Evolutionary conservation across 2,113 vertebrate species (phyloP), one percentile per base, ranked within the genome.

Genomic region (Stigmatopora nigra): DNA sequence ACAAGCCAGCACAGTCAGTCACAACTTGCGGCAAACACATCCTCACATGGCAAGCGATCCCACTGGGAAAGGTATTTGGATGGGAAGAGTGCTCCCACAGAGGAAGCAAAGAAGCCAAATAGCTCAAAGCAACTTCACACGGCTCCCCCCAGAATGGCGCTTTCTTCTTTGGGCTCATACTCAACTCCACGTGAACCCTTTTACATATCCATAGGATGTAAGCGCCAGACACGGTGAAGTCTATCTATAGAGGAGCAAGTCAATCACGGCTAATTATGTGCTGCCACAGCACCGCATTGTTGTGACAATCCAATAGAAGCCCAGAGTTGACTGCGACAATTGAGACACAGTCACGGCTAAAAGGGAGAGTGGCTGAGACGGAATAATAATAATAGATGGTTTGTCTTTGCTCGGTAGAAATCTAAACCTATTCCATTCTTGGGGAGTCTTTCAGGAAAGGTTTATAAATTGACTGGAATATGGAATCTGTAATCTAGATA

Each of bases 71-170:
- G 70, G 63, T 70, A 80, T 86, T 85, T 80, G 72, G 71, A 78
- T 62, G 56, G 1, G 53, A 73, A 73, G 71, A 73, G 71, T 75
- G 77, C 61, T 78, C 86, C 84, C 65, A 65, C 70, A 9, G 79
- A 73, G 79, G 64, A 68, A 57, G 53, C 82, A 68, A 82, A 85
- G 72, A 73, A 82, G 65, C 70, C 52, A 67, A 72, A 75, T 69
- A 73, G 78, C 83, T 73, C 71, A 65, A 69, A 78, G 75, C 22
- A 2, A 71, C 65, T 15, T 58, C 7, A 35, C 56, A 38, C 15
- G 36, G 55, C 55, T 58, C 31, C 25, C 31, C 25, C 22, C 17
- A 41, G 35, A 14, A n/a, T 45, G 59, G 11, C 7, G 17, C 12
- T 36, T 60, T 58, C 31, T 58, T 60, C 22, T 60, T 41, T 19